Percentiles rank a stretch among this genome's conserved stretches.
Conservation (phyloP, 2,797 vertebrate genomes). For the Lagocephalus sceleratus region DNA sequence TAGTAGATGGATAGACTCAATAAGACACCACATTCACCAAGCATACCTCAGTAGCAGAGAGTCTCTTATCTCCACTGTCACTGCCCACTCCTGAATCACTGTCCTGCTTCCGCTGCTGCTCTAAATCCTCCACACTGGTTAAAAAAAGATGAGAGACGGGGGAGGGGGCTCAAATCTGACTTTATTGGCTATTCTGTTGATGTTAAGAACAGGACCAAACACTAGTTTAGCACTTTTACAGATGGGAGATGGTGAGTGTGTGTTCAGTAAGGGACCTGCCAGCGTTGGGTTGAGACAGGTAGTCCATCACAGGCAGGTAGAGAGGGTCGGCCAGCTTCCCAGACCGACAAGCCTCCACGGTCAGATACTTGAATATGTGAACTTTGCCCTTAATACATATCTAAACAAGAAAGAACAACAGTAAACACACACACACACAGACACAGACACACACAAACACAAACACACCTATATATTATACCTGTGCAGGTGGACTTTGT, state of each 20-base stretch:
- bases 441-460: too few relatives aligned
- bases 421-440: neutral
- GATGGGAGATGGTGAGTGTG: too few relatives aligned
- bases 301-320: slow-evolving; percentile 85
- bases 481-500: slow-evolving; percentile 94
- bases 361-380: slow-evolving; percentile 96
- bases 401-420: slow-evolving; percentile 56
- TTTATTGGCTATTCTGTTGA: too few relatives aligned
- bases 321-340: slow-evolving; percentile 86
- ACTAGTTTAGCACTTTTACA: too few relatives aligned
- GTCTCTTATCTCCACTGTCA: slow-evolving; percentile 92
- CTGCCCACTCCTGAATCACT: slow-evolving; percentile 94
- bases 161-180: too few relatives aligned
- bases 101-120: slow-evolving; percentile 87
- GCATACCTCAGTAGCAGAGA: slow-evolving; percentile 90
- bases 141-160: slow-evolving; percentile 18
- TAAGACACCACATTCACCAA: neutral
- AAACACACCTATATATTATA: slow-evolving; percentile 34
- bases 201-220: too few relatives aligned
- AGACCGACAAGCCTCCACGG: slow-evolving; percentile 88
- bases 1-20: too few relatives aligned
- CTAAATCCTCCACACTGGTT: slow-evolving; percentile 83
- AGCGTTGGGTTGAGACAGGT: slow-evolving; percentile 79
- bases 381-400: slow-evolving; percentile 95
- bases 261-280: slow-evolving; percentile 71